phyloP scores from a whole-genome alignment of 2,113 vertebrate genomes.

The Cygnus buccinator region DNA sequence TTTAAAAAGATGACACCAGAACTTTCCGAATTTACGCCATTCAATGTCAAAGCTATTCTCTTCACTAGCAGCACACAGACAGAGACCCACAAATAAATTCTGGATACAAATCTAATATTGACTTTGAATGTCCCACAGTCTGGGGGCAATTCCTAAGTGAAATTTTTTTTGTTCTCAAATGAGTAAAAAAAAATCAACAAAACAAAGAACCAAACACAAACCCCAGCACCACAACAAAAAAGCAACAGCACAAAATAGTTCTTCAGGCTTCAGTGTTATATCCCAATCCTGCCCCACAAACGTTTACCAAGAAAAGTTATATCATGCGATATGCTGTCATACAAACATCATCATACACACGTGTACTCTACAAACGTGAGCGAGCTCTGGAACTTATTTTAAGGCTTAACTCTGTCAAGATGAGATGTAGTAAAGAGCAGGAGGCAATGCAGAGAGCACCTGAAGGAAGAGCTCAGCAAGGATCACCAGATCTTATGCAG shows the following conservation, averaged over 20 bases:
- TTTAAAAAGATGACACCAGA: conserved; percentile 51
- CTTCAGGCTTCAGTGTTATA: not conserved
- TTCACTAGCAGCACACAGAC: not conserved
- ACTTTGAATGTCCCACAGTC: not conserved
- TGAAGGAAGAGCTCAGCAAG: conserved; percentile 34
- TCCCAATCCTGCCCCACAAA: not conserved
- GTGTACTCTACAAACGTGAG: not conserved
- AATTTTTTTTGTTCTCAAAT: not conserved
- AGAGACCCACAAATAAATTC: not conserved
- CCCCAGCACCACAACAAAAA: not conserved
- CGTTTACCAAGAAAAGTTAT: not conserved
- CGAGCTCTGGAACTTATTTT: not conserved
- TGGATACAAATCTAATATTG: not conserved
- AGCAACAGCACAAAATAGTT: not conserved
- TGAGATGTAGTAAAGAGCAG: not conserved
- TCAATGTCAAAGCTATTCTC: not conserved
- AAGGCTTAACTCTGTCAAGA: not conserved
- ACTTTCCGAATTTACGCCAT: conserved; percentile 35
- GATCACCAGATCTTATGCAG: conserved; percentile 35
- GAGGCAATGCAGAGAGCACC: conserved; percentile 9
- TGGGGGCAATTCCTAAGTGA: not conserved
- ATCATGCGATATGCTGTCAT: not conserved
- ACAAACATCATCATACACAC: not conserved
- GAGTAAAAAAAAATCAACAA: not conserved
- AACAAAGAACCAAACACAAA: not conserved